Conservation (phyloP, 2,797 vertebrate species). For the Leucoraja ocellata region DNA sequence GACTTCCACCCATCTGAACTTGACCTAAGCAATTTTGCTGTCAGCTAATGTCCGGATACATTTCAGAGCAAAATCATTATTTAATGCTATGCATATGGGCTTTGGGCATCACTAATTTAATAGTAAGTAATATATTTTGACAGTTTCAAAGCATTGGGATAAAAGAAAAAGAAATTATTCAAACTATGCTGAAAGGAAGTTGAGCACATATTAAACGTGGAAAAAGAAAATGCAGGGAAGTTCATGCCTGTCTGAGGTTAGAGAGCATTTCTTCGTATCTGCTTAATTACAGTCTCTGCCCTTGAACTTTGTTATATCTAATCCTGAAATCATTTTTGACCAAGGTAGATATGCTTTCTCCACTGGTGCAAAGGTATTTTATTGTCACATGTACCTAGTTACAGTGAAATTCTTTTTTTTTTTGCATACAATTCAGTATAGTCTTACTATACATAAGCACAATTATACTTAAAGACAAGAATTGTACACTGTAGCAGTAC, state of each 20-base stretch:
- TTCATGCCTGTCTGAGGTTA: slow-evolving; percentile 44
- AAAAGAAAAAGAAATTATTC: slow-evolving; percentile 17
- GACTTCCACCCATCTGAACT: slow-evolving; percentile 25
- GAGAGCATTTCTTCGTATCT: slow-evolving; percentile 54
- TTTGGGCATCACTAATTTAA: neutral
- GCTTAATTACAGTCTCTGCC: slow-evolving; percentile 51
- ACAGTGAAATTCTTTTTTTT: no score
- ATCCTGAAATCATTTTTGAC: slow-evolving; percentile 58
- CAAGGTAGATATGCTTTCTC: slow-evolving; percentile 51
- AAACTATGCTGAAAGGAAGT: neutral
- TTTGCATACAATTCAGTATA: no score
- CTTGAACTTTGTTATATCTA: slow-evolving; percentile 56
- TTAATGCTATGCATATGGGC: neutral
- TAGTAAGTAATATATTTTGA: slow-evolving; percentile 20
- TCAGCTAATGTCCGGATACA: slow-evolving; percentile 27
- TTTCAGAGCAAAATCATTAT: slow-evolving; percentile 22
- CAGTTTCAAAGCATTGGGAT: neutral
- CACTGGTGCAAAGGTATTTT: slow-evolving; percentile 18
- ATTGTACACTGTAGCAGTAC: no score
- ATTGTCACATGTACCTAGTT: no score
- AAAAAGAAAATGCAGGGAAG: slow-evolving; percentile 42
- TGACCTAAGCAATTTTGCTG: slow-evolving; percentile 15
- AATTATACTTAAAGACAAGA: no score
- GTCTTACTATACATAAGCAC: no score
- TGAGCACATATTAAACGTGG: neutral